These are phyloP conservation scores for Pandion haliaetus DNA, from an alignment of 2,113 vertebrate species.

Conservation along the genomic window DNA sequence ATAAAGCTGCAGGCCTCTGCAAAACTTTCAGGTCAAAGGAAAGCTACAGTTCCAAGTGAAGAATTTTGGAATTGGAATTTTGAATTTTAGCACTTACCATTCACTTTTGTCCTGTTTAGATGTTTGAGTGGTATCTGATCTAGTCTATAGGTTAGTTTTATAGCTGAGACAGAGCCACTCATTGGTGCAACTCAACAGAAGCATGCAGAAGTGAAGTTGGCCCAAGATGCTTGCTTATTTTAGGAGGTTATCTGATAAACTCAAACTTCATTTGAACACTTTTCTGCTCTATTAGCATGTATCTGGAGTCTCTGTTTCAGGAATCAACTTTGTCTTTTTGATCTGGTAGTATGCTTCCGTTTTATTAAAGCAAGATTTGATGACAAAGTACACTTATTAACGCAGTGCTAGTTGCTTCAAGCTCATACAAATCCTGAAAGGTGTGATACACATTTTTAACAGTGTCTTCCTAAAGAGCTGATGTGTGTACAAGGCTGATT, in stretches of 20 bases:
- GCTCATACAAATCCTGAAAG: background rate
- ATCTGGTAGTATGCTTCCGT: background rate
- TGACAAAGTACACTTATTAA: background rate
- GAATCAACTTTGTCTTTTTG: background rate
- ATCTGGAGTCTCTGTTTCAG: background rate
- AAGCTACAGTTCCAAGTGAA: background rate
- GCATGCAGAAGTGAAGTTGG: background rate
- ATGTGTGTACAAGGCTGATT: background rate
- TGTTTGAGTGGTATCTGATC: background rate
- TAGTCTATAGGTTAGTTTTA: background rate
- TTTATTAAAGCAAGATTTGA: background rate
- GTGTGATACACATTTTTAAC: background rate
- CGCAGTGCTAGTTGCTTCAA: background rate
- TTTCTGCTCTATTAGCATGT: background rate
- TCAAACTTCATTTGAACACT: background rate
- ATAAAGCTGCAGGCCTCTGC: background rate
- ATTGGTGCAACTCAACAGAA: background rate
- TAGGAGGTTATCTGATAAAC: background rate
- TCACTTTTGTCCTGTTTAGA: background rate
- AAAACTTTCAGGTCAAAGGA: background rate
- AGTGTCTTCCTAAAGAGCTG: background rate
- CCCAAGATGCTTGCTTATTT: background rate
- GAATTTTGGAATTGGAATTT: background rate
- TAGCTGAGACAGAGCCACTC: background rate
- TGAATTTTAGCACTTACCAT: background rate